Base-by-base conservation (phyloP, 2,797 vertebrate genomes). In the Arrhamphus sclerolepis region DNA sequence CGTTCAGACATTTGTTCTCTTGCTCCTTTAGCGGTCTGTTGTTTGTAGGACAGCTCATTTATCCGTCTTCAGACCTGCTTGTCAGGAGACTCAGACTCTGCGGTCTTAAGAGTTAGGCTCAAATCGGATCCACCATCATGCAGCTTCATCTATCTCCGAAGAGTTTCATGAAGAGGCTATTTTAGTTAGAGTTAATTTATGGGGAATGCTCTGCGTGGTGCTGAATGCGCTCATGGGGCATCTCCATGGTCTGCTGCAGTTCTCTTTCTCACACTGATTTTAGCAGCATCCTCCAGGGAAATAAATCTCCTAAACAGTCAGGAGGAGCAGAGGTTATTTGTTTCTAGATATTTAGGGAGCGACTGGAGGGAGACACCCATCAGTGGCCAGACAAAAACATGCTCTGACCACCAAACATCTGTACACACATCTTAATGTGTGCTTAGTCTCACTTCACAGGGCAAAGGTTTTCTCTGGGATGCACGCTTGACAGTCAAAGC, bases 181-280 rank as follows among this genome's bases (percentile, higher is more conserved):
- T 13, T 18, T 44, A 3, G 8, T 5, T 22, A 26, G 22, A 9
- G 34, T 56, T 53, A 13, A 10, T 72, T 70, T 48, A 26, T 57
- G 39, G 22, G 56, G 49, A 70, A 43, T 64, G 65, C 29, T 6
- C 41, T 49, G 20, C 48, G 46, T 9, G 17, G 7, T 47, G 41
- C 55, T 50, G 56, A n/a, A 51, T 6, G n/a, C 0, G 2, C 41
- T 70, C 47, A 22, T 1, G 1, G 44, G 44, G 55, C 70, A 42
- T 77, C 59, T 68, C 46, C 53, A 19, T 14, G 55, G 34, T 84
- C 49, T 34, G 55, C n/a, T 78, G 51, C 67, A 75, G 66, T 41
- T 71, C 75, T 72, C 49, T 77, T 92, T 92, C 92, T 91, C 91
- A 90, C 75, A 83, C 86, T 85, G 84, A 69, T 89, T 91, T 91